Conservation (phyloP, 2,113 vertebrate genomes). For the Panthera uncia region DNA sequence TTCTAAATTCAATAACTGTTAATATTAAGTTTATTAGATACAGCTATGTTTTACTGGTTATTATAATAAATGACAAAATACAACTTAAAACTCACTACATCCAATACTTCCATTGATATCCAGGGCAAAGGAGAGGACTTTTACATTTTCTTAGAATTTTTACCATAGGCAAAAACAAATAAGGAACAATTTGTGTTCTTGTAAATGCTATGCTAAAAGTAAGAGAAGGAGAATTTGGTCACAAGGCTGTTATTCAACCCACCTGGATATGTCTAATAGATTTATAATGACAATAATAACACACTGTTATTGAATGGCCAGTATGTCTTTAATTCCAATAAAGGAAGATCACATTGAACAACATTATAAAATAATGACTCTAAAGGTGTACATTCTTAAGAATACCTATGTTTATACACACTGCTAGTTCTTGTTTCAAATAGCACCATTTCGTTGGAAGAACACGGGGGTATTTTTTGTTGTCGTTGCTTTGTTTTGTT, state of each 20-base stretch:
- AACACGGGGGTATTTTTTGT: not conserved
- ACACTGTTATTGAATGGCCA: conserved; percentile 69
- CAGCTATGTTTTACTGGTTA: not conserved
- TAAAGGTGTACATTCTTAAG: conserved; percentile 23
- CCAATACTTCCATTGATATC: not conserved
- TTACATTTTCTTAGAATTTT: conserved; percentile 55
- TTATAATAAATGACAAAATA: not conserved
- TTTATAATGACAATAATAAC: conserved; percentile 83
- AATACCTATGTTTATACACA: not conserved
- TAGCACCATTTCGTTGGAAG: not conserved
- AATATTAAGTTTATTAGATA: not conserved
- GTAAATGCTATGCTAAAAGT: conserved; percentile 75
- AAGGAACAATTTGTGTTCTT: conserved; percentile 51
- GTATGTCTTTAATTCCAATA: conserved; percentile 62
- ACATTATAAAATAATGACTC: conserved; percentile 68
- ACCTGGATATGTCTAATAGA: conserved; percentile 80
- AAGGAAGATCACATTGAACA: conserved; percentile 64
- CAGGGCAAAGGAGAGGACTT: conserved; percentile 6
- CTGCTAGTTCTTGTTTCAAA: not conserved
- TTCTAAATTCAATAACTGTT: not conserved
- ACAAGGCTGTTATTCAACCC: conserved; percentile 76
- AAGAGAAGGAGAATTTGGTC: conserved; percentile 75
- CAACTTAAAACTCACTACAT: not conserved
- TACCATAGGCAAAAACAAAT: conserved; percentile 50
- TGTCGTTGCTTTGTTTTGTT: not conserved